Conservation (phyloP, 2,888 invertebrate species). For the Drosophila mulleri region DNA sequence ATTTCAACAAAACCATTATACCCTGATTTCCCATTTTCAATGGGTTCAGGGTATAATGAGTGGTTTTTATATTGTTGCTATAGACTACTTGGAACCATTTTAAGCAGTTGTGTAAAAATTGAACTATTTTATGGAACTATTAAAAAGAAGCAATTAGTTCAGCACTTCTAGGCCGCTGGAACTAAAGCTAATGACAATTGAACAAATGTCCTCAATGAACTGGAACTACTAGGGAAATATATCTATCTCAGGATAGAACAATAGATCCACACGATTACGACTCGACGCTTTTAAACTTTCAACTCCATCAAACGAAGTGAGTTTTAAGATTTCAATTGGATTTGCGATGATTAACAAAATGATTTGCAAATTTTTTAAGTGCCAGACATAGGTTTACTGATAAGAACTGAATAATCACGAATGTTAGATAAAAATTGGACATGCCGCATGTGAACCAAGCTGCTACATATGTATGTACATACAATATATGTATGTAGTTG, state of each 20-base stretch:
- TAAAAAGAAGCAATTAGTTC: background rate
- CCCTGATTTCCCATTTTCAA: too few relatives aligned
- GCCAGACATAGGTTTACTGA: conserved; percentile 7
- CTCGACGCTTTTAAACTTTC: background rate
- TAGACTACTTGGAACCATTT: too few relatives aligned
- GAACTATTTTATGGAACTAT: background rate
- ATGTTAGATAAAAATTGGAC: conserved; percentile 11
- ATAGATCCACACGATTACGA: background rate
- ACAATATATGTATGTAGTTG: background rate
- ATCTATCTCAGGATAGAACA: too few relatives aligned
- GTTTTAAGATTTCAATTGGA: background rate
- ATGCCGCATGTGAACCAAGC: background rate
- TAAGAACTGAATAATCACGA: conserved; percentile 7
- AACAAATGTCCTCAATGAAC: background rate
- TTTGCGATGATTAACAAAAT: background rate
- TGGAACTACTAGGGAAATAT: too few relatives aligned
- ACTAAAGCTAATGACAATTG: background rate
- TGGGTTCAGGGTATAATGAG: too few relatives aligned
- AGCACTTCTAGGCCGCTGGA: background rate
- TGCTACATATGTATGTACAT: background rate
- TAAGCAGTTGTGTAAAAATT: too few relatives aligned
- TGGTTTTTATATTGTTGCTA: too few relatives aligned
- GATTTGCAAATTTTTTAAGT: conserved; percentile 3
- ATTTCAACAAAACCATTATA: too few relatives aligned
- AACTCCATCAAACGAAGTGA: background rate